These are phyloP conservation scores for Adelosebastes latens DNA, from an alignment of 2,797 vertebrate genomes.

Conservation along the genomic window DNA sequence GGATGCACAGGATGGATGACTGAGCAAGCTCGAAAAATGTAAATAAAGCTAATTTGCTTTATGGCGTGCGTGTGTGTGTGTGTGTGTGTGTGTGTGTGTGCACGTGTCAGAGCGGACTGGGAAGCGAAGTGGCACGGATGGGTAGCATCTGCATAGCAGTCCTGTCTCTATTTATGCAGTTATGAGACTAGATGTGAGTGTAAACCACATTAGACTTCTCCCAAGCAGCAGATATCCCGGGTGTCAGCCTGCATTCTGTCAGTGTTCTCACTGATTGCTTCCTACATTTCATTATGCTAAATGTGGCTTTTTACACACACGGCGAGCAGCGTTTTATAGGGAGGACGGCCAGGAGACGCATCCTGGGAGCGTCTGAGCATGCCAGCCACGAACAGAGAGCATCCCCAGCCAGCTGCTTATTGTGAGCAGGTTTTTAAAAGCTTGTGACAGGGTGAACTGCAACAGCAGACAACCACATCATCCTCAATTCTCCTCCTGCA, in stretches of 20 bases:
- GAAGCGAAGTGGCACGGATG: conserved; percentile 49
- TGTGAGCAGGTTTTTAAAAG: conserved; percentile 71
- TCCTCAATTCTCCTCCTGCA: conserved; percentile 43
- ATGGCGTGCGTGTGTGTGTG: neutral
- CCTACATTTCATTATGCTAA: conserved; percentile 84
- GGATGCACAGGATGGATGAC: neutral
- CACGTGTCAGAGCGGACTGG: conserved; percentile 11
- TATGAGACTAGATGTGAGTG: conserved; percentile 74
- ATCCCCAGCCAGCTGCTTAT: conserved; percentile 62
- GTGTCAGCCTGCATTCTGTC: conserved; percentile 77
- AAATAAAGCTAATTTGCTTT: conserved; percentile 44
- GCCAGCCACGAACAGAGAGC: conserved; percentile 43
- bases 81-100: neutral
- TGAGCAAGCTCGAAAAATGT: conserved; percentile 37
- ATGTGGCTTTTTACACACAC: conserved; percentile 65
- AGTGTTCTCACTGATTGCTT: conserved; percentile 77
- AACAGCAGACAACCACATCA: conserved; percentile 60
- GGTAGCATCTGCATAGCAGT: conserved; percentile 75
- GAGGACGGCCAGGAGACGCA: conserved; percentile 50
- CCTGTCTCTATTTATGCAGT: conserved; percentile 64
- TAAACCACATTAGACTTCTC: conserved; percentile 74
- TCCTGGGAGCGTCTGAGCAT: conserved; percentile 60
- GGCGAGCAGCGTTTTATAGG: conserved; percentile 37
- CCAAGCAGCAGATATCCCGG: conserved; percentile 71
- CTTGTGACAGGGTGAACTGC: conserved; percentile 61